Evolutionary conservation across 2,888 invertebrate species (phyloP).

Genomic region (Chrysotoxum bicinctum): DNA sequence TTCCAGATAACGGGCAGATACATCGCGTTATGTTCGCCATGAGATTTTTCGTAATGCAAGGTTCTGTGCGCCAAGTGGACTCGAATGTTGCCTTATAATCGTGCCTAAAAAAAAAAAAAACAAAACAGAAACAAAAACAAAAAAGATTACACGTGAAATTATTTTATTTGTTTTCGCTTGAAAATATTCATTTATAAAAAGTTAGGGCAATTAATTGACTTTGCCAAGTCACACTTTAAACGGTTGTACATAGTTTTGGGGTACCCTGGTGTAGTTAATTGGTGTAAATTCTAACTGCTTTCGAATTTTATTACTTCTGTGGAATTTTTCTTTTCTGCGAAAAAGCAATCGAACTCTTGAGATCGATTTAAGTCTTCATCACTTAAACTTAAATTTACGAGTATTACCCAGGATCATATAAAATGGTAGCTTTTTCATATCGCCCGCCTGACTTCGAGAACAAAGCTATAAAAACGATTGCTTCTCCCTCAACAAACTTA

Average conservation of each 20-base stretch:
- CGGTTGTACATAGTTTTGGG: not conserved
- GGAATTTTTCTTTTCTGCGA: not conserved
- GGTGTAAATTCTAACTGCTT: not conserved
- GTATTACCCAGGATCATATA: constrained; percentile 8
- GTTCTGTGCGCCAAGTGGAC: constrained; percentile 85
- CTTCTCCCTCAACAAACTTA: not conserved
- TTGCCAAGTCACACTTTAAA: not conserved
- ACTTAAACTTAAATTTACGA: constrained; percentile 19
- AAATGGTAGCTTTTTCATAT: not conserved
- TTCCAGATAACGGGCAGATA: constrained; percentile 85
- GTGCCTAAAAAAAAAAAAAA: constrained; percentile 76
- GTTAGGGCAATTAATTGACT: not conserved
- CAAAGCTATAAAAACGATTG: constrained; percentile 10
- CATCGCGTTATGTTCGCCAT: constrained; percentile 84
- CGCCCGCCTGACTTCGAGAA: not conserved
- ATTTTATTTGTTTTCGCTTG: constrained; percentile 73
- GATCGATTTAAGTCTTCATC: constrained; percentile 1
- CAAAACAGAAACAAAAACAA: not conserved
- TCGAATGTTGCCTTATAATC: constrained; percentile 82
- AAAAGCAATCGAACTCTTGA: not conserved
- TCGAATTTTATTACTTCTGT: not conserved
- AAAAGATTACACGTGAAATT: constrained; percentile 16
- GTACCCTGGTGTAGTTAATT: constrained; percentile 1
- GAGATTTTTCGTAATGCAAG: constrained; percentile 83
- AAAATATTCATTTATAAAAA: not conserved